Percentiles rank a stretch among this genome's conserved stretches.
Evolutionary conservation across 2,888 invertebrate genomes (phyloP).

Genomic region (Drosophila macrothrix): DNA sequence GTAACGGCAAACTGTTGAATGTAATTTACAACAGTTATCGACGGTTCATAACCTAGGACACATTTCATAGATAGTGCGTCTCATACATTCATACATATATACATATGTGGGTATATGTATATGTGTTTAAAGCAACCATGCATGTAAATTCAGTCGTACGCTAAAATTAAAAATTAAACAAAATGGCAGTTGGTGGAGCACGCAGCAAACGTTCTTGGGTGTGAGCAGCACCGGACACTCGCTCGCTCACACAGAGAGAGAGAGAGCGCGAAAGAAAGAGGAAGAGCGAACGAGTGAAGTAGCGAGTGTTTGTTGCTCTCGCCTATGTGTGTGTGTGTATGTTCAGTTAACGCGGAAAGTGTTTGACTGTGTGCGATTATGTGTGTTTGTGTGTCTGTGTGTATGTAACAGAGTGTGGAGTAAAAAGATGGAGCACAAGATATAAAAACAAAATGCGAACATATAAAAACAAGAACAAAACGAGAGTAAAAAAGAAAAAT

Average conservation of each 20-base stretch:
- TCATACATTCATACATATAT: constrained; percentile 18
- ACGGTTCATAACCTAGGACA: constrained; percentile 62
- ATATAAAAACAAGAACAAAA: constrained; percentile 34
- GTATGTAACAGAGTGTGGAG: constrained; percentile 59
- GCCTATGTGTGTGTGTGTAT: constrained; percentile 16
- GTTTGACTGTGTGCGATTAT: constrained; percentile 39
- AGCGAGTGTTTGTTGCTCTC: constrained; percentile 50
- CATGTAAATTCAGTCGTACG: constrained; percentile 62
- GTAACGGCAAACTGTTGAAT: constrained; percentile 33
- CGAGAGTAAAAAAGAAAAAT: constrained; percentile 6
- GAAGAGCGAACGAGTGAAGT: constrained; percentile 56
- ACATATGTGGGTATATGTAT: background rate
- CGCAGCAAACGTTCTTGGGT: constrained; percentile 64
- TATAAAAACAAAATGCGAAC: constrained; percentile 66
- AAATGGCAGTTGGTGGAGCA: constrained; percentile 83
- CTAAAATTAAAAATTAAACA: constrained; percentile 78
- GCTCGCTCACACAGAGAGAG: constrained; percentile 51
- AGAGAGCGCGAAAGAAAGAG: constrained; percentile 29
- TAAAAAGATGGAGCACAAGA: constrained; percentile 71
- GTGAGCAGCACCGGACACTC: constrained; percentile 63
- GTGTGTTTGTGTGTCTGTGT: constrained; percentile 26
- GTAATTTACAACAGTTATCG: constrained; percentile 11
- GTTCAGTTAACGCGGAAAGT: constrained; percentile 65
- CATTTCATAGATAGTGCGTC: constrained; percentile 40
- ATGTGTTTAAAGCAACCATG: constrained; percentile 42